Percentiles rank a stretch among this genome's conserved stretches.
These are phyloP conservation scores for Periophthalmus modestus DNA, from an alignment of 2,113 vertebrate genomes.

Conservation along the genomic window DNA sequence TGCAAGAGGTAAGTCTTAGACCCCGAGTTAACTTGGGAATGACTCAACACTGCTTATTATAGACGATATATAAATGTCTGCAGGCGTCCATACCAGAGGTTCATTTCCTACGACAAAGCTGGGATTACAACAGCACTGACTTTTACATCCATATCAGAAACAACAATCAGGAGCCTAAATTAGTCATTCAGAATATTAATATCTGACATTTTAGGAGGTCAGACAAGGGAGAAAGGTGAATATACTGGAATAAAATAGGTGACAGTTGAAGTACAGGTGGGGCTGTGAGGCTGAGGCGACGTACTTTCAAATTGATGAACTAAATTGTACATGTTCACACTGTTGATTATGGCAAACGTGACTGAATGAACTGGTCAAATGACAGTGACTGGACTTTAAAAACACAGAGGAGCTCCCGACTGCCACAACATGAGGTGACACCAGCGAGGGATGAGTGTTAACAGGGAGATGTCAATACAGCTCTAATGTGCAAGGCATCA, in stretches of 20 bases:
- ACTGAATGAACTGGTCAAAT: too few relatives aligned
- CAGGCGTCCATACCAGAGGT: background rate
- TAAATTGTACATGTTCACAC: too few relatives aligned
- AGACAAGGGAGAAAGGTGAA: background rate
- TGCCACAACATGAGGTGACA: too few relatives aligned
- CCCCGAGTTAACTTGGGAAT: too few relatives aligned
- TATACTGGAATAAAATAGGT: background rate
- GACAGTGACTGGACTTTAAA: too few relatives aligned
- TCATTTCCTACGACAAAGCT: conserved; percentile 30
- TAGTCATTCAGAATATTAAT: background rate
- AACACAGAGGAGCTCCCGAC: too few relatives aligned
- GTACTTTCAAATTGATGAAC: background rate
- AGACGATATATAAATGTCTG: background rate
- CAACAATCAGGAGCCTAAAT: background rate
- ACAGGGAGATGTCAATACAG: too few relatives aligned
- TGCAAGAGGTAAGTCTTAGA: too few relatives aligned
- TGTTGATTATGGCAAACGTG: too few relatives aligned
- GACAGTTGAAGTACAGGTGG: background rate
- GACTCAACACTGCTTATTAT: too few relatives aligned
- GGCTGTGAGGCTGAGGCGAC: background rate
- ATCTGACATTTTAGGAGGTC: conserved; percentile 7
- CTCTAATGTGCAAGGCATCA: too few relatives aligned
- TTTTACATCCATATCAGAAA: conserved; percentile 16
- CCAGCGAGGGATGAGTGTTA: too few relatives aligned
- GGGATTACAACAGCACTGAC: conserved; percentile 14